phyloP scores from a whole-genome alignment of 2,888 invertebrate species.

The Drosophila neonasuta region DNA sequence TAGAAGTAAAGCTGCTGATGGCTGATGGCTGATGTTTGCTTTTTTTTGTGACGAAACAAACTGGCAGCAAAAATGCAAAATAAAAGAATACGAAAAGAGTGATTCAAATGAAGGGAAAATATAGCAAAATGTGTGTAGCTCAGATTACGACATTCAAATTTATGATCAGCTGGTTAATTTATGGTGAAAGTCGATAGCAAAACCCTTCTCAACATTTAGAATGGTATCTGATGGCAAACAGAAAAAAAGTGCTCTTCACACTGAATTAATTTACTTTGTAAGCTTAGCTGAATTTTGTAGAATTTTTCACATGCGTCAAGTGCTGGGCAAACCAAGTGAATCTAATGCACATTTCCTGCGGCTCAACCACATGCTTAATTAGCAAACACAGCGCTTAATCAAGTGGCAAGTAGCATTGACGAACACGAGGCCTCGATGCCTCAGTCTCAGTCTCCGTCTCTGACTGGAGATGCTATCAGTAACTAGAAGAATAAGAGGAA shows the following conservation, averaged over 20 bases:
- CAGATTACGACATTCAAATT: constrained; percentile 42
- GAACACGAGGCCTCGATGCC: constrained; percentile 56
- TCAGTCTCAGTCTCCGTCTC: constrained; percentile 24
- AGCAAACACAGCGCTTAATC: constrained; percentile 63
- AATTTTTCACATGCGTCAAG: constrained; percentile 19
- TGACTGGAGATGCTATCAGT: constrained; percentile 52
- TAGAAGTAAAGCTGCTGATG: constrained; percentile 48
- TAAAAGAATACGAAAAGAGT: constrained; percentile 15
- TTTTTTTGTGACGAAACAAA: constrained; percentile 40
- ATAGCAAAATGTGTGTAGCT: constrained; percentile 21
- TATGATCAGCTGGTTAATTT: constrained; percentile 33
- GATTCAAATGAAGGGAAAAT: constrained; percentile 28
- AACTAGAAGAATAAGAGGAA: constrained; percentile 13
- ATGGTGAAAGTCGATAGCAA: constrained; percentile 20
- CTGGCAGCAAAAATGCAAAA: neutral
- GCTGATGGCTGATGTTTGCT: constrained; percentile 26
- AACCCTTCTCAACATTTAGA: neutral
- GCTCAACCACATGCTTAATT: constrained; percentile 50
- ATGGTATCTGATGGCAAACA: constrained; percentile 4
- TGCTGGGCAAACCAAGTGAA: constrained; percentile 42
- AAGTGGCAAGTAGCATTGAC: constrained; percentile 75
- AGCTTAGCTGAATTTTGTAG: constrained; percentile 20
- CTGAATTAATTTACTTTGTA: constrained; percentile 20
- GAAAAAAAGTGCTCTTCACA: constrained; percentile 2
- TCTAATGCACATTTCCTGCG: constrained; percentile 51